Base-by-base conservation (phyloP, 2,888 invertebrate species). In the Rapana venosa region DNA sequence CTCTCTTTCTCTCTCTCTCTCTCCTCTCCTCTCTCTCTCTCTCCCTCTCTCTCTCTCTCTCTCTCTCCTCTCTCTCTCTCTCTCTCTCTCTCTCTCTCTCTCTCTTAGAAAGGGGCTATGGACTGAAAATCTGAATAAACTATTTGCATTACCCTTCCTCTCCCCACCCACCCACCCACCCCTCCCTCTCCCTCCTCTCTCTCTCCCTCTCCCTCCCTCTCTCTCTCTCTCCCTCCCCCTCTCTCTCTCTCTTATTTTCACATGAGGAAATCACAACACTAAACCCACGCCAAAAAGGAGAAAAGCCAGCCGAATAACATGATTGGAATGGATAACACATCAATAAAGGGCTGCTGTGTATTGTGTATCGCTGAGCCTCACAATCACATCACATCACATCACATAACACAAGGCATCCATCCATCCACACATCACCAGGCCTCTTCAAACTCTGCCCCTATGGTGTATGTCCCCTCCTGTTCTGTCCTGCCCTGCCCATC, bases 161-260 rank as follows among this genome's bases (percentile, higher is more conserved):
- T 77, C 77, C 30, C 77, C 77, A 30, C 30, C 32, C 77, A 30
- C 77, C 8, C 4, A 1, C 77, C 32, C 77, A 17, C 77, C 32
- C 77, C 32, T 17, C 32, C 32, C 15, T 17, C 11, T 13, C 32
- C 77, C 32, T 13, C 20, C 32, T 13, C 32, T 77, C 77, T 77
- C 32, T 32, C 74, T 74, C 74, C n/a, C 74, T 74, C 74, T n/a
- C 74, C 32, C 74, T 74, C 74, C n/a, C 74, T 74, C 74, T 20
- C 35, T 17, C 32, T 0, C 32, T 61, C 61, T 13, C 35, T 79
- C 35, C 32, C n/a, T 74, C 74, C n/a, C 74, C 26, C 74, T 74
- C 74, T 74, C 74, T 74, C 74, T n/a, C 26, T 11, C 26, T 26
- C 74, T 11, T n/a, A 74, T n/a, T n/a, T 1, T 26, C 74, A 2